These are phyloP conservation scores for Geotrypetes seraphini DNA, from an alignment of 2,797 vertebrate species.

Conservation along the genomic window DNA sequence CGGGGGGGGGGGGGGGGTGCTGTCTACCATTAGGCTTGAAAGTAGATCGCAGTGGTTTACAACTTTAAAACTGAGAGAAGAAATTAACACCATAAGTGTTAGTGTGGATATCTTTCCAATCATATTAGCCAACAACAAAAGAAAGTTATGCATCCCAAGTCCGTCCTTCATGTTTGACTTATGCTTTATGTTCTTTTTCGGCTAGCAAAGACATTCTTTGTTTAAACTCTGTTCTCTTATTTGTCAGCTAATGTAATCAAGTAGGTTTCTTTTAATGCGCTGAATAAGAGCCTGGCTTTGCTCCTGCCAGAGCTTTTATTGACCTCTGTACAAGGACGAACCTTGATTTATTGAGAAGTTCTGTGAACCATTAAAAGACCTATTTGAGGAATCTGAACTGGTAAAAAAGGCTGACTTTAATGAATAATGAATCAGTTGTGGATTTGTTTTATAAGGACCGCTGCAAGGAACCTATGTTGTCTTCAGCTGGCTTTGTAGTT, in stretches of 20 bases:
- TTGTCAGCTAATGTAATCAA: background rate
- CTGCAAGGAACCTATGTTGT: conserved; percentile 12
- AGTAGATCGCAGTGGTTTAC: no score
- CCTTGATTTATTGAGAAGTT: background rate
- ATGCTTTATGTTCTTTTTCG: no score
- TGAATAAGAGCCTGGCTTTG: conserved; percentile 8
- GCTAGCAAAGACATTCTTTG: background rate
- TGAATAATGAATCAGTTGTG: conserved; percentile 39
- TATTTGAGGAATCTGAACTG: conserved; percentile 17
- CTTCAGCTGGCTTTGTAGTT: no score
- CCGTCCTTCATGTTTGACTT: background rate
- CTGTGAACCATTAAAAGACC: conserved; percentile 13
- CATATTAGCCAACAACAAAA: no score
- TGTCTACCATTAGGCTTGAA: no score
- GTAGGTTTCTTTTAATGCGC: conserved; percentile 4
- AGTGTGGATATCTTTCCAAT: no score
- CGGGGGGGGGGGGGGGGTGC: no score
- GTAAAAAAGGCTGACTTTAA: conserved; percentile 19
- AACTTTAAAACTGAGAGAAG: no score
- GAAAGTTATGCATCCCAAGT: no score
- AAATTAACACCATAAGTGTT: no score
- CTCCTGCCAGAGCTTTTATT: conserved; percentile 2
- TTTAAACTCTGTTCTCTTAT: background rate
- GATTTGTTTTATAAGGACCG: conserved; percentile 28
- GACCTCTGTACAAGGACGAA: conserved; percentile 1